These are phyloP conservation scores for Phalacrocorax aristotelis DNA, from an alignment of 2,113 vertebrate genomes.

Conservation along the genomic window DNA sequence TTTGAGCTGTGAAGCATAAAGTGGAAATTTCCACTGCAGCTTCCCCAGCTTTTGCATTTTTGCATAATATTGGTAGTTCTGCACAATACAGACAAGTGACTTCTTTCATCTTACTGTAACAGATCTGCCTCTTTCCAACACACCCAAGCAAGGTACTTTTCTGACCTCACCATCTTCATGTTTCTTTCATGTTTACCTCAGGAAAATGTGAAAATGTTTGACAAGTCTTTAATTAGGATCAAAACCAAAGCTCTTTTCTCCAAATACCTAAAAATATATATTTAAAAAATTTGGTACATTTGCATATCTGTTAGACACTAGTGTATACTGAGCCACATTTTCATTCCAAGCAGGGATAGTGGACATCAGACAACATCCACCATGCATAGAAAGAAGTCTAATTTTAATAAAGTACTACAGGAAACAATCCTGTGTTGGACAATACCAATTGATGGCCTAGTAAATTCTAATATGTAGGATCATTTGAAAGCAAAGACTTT, in stretches of 20 bases:
- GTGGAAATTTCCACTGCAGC: slow-evolving; percentile 43
- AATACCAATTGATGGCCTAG: background rate
- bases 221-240: background rate
- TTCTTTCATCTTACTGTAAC: slow-evolving; percentile 1
- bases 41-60: slow-evolving; percentile 7
- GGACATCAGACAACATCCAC: background rate
- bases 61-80: background rate
- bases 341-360: background rate
- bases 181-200: background rate
- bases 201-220: background rate
- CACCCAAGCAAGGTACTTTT: background rate
- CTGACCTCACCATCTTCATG: background rate
- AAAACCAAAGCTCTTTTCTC: background rate
- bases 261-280: background rate
- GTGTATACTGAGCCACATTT: background rate
- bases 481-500: background rate
- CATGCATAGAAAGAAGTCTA: background rate
- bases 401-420: background rate
- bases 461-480: background rate
- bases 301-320: background rate
- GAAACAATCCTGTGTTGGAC: background rate
- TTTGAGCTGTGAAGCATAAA: background rate
- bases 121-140: background rate
- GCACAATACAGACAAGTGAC: background rate
- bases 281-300: background rate